phyloP scores from a whole-genome alignment of 2,113 vertebrate genomes.

The chimpanzee (Pan troglodytes) region NHGRI_mPanTro3-v2.1_pri NC_072403.2:20670501-20671000 shows the following conservation, averaged over 20 bases:
- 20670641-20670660: not conserved
- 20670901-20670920: not conserved
- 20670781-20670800: not conserved
- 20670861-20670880: not conserved
- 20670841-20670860: not conserved
- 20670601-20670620: not conserved
- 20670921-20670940: not conserved
- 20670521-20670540: not conserved
- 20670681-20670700: not conserved
- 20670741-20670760: not conserved
- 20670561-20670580: not conserved
- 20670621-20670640: not conserved
- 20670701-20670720: not conserved
- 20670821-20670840: conserved; percentile 11
- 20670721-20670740: not conserved
- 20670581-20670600: not conserved
- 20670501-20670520: not conserved
- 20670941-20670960: not conserved
- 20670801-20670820: not conserved
- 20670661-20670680: fast-evolving
- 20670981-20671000: not conserved
- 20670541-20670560: no score
- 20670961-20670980: not conserved
- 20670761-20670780: not conserved
- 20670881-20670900: not conserved